Evolutionary conservation across 64 coral and sea anemone species (phyloP), one percentile per base, ranked within the genome.

Genomic region (Catalaphyllia jardinei): DNA sequence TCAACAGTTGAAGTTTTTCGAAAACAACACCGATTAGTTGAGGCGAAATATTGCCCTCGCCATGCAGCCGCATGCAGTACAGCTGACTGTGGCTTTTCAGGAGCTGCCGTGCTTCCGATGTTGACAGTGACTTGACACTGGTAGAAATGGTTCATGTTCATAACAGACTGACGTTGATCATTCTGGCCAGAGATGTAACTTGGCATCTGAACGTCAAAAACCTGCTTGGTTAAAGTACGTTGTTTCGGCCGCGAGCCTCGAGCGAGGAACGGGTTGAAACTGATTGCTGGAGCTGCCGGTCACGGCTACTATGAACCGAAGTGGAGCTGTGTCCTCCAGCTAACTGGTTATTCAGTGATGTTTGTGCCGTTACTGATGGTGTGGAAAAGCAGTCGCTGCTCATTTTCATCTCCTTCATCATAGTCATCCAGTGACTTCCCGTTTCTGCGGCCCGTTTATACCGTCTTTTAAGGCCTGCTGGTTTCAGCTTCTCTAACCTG

Each of bases 51-150:
- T 17, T 24, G 22, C 20, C 62, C 62, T 18, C 62, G 17, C 22
- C 62, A 64, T 64, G 22, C 18, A 14, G 22, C 20, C 33, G 33
- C 33, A 3, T 35, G 33, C 33, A 35, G 33, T 3, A 17, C 22
- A 64, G 62, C 16, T 64, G 22, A 64, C 16, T 64, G 62, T 64
- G 77, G 77, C 77, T 84, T 87, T 51, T 73, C 72, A 29, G 65
- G 65, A 73, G 82, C 62, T 49, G 82, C 18, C 67, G 29, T 31
- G 17, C 30, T 86, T 71, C 38, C 82, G 62, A 86, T 86, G 31
- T 86, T 86, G 63, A 86, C 50, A 17, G 82, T 71, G 62, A 86
- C 82, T 72, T 86, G 84, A 22, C 67, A 87, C 0, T 87, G 31
- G 31, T 87, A 11, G 20, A 86, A 86, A 4, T 29, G 28, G n/a